These are phyloP conservation scores for Drosophila ironensis DNA, from an alignment of 1,140 invertebrate genomes.

Conservation along the genomic window DNA sequence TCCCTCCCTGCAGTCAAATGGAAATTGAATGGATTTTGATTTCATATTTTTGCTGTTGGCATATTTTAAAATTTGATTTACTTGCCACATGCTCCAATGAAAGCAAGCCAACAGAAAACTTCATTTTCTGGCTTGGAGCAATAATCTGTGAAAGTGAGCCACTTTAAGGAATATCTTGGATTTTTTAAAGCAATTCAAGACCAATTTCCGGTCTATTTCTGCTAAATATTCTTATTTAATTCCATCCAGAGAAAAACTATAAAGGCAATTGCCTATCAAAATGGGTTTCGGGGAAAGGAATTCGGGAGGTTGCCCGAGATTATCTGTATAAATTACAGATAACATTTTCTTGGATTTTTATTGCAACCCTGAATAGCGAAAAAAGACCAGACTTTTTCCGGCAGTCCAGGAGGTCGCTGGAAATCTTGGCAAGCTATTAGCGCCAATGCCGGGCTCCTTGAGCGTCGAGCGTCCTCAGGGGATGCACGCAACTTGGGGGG, in stretches of 20 bases:
- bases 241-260: too few species aligned
- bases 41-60: slow-evolving; percentile 49
- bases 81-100: slow-evolving; percentile 12
- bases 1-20: slow-evolving; percentile 10
- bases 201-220: too few species aligned
- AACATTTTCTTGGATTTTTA: too few species aligned
- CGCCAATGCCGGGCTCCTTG: neutral
- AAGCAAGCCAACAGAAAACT: neutral
- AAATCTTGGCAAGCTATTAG: slow-evolving; percentile 20
- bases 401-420: neutral
- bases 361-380: too few species aligned
- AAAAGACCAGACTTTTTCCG: neutral
- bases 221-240: too few species aligned
- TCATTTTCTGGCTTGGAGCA: neutral
- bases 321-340: neutral
- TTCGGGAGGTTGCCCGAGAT: too few species aligned
- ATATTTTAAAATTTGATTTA: slow-evolving; percentile 49
- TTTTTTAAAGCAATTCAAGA: too few species aligned
- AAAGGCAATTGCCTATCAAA: too few species aligned
- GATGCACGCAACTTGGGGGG: slow-evolving; percentile 19
- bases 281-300: too few species aligned
- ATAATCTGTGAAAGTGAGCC: neutral
- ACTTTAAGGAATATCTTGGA: neutral
- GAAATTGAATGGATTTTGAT: slow-evolving; percentile 62
- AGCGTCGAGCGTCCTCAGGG: slow-evolving; percentile 5